Evolutionary conservation across 2,113 vertebrate species (phyloP).

Genomic region (Halcyon malimbica): DNA sequence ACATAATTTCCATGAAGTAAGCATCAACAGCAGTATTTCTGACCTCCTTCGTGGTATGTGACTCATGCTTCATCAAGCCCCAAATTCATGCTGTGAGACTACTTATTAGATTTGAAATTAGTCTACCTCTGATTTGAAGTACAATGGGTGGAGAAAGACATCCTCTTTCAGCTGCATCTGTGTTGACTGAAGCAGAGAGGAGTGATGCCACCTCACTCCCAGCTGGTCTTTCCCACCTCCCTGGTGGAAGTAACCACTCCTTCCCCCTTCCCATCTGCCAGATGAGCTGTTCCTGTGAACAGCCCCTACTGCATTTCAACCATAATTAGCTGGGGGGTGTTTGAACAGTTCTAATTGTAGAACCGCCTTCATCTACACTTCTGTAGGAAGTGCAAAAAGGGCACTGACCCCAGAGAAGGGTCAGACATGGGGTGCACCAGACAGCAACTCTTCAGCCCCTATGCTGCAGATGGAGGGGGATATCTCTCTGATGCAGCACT

Average conservation of each 20-base stretch:
- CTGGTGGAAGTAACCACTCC: neutral
- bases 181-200: neutral
- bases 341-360: neutral
- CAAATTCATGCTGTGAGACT: neutral
- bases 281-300: neutral
- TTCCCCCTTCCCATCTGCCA: neutral
- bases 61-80: neutral
- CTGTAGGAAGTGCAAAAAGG: neutral
- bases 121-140: neutral
- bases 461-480: neutral
- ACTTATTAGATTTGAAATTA: slow-evolving; percentile 14
- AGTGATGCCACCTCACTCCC: neutral
- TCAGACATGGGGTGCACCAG: neutral
- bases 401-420: neutral
- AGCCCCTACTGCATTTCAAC: neutral
- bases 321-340: neutral
- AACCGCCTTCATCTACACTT: neutral
- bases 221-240: neutral
- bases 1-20: neutral
- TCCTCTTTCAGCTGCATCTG: neutral
- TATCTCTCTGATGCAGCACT: neutral
- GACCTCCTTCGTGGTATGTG: neutral
- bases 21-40: neutral
- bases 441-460: neutral
- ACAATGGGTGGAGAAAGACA: neutral